A percentile compares a stretch with the other conserved stretches of the same genome.
These are phyloP conservation scores for Phymastichus coffea DNA, from an alignment of 1,140 invertebrate species.

Conservation along the genomic window DNA sequence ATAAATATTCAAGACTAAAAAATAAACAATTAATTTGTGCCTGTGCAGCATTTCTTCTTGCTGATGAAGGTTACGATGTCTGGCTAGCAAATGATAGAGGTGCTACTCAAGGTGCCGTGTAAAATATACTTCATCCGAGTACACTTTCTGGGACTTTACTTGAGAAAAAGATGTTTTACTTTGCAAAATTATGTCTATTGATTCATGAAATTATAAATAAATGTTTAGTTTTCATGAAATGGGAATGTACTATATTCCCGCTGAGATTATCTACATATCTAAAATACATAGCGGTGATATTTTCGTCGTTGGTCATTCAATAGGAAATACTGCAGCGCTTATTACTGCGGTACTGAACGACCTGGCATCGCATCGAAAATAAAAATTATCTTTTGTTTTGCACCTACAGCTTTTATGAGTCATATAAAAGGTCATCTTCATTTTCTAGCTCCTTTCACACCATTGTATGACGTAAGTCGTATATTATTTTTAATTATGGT, in stretches of 20 bases:
- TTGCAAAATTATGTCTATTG: not conserved
- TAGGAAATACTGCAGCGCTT: constrained; percentile 64
- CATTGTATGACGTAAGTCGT: no score
- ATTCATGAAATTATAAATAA: not conserved
- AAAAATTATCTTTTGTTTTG: constrained; percentile 57
- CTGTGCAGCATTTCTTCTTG: constrained; percentile 64
- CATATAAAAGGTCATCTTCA: constrained; percentile 43
- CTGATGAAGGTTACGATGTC: constrained; percentile 68
- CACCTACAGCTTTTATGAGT: constrained; percentile 57
- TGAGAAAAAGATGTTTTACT: constrained; percentile 38
- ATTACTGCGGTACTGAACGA: constrained; percentile 64
- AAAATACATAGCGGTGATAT: constrained; percentile 56
- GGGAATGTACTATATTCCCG: constrained; percentile 65
- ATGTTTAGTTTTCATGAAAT: constrained; percentile 61
- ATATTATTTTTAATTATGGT: no score
- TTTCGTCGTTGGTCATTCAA: constrained; percentile 66
- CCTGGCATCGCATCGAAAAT: constrained; percentile 63
- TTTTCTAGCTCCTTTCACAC: no score
- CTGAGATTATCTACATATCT: constrained; percentile 69
- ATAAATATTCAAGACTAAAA: no score
- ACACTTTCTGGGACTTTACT: constrained; percentile 63
- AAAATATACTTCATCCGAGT: constrained; percentile 53
- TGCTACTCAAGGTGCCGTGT: constrained; percentile 65
- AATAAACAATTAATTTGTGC: no score
- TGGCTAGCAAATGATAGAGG: constrained; percentile 69